These are phyloP conservation scores for Gymnothorax reevesii DNA, from an alignment of 2,797 vertebrate species.

Conservation along the genomic window DNA sequence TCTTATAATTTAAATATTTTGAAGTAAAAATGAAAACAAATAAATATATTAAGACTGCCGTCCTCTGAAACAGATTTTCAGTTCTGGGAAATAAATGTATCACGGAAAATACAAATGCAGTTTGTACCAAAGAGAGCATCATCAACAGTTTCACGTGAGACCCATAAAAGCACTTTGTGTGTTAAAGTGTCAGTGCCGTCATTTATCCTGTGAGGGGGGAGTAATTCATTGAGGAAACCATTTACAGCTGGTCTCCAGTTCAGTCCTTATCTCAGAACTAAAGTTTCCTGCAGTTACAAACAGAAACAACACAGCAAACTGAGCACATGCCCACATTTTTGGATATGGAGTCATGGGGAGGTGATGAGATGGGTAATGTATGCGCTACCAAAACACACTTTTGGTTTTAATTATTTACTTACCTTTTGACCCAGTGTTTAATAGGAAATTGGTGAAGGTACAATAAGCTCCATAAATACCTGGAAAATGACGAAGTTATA, in stretches of 20 bases:
- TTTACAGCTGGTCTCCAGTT: not conserved
- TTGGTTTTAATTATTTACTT: not conserved
- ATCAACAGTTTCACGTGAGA: not conserved
- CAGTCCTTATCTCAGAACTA: not conserved
- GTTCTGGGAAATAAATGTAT: conserved; percentile 7
- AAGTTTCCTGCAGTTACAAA: not conserved
- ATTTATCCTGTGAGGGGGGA: not conserved
- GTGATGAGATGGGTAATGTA: not conserved
- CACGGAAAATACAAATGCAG: not conserved
- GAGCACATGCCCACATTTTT: not conserved
- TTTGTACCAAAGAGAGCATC: not conserved
- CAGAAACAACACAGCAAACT: not conserved
- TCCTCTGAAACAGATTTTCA: not conserved
- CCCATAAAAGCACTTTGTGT: not conserved
- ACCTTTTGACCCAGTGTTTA: not conserved
- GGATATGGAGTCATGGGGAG: not conserved
- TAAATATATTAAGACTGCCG: not conserved
- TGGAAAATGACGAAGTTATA: too few relatives aligned
- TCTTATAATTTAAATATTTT: not conserved
- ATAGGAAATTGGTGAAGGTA: not conserved
- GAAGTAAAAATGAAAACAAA: not conserved
- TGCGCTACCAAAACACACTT: not conserved
- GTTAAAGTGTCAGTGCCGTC: not conserved
- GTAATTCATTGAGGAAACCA: not conserved
- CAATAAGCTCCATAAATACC: too few relatives aligned